A percentile compares a stretch with the other conserved stretches of the same genome.
phyloP scores from a whole-genome alignment of 2,113 vertebrate genomes.

The Naja naja region DNA sequence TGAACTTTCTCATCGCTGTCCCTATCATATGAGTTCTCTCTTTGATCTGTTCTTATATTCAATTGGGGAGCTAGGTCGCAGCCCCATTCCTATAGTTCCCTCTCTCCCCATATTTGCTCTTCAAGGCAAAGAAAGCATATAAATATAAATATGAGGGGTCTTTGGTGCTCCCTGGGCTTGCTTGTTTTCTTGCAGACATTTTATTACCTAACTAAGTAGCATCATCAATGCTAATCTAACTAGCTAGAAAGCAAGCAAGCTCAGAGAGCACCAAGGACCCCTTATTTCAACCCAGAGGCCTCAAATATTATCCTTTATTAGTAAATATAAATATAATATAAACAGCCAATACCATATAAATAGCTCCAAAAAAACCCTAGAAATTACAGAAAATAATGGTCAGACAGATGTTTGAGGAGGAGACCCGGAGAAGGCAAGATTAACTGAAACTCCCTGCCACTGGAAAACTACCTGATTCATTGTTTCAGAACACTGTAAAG shows the following conservation, averaged over 20 bases:
- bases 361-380: not conserved
- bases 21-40: not conserved
- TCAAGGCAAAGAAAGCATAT: not conserved
- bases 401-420: not conserved
- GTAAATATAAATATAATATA: too few relatives aligned
- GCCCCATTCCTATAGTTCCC: not conserved
- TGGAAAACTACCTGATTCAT: not conserved
- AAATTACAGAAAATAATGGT: not conserved
- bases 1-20: not conserved
- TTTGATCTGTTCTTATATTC: not conserved
- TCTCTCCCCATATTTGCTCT: not conserved
- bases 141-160: not conserved
- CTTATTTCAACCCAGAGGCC: too few relatives aligned
- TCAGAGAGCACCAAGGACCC: too few relatives aligned
- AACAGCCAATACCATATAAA: too few relatives aligned
- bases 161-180: too few relatives aligned
- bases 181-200: too few relatives aligned
- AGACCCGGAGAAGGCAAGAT: not conserved
- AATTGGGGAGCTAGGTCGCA: not conserved
- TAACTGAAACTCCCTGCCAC: not conserved
- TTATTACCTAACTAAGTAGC: too few relatives aligned
- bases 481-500: not conserved
- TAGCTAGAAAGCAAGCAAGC: too few relatives aligned
- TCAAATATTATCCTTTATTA: too few relatives aligned
- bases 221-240: too few relatives aligned